Evolutionary conservation across 2,797 vertebrate genomes (phyloP).

Genomic region (Tadarida brasiliensis): DNA sequence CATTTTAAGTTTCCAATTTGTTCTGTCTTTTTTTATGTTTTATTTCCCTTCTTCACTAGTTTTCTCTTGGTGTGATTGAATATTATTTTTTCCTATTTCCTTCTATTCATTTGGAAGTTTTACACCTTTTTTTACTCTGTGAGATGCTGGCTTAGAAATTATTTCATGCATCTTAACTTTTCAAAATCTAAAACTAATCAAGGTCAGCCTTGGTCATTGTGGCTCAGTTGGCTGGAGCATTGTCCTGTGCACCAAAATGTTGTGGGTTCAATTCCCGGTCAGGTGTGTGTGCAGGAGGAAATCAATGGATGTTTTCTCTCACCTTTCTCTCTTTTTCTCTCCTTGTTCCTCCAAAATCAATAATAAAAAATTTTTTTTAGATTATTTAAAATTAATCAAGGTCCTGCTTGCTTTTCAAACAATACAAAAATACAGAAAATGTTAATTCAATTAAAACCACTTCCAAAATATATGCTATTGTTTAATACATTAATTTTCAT

Average conservation of each 20-base stretch:
- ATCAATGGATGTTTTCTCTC: neutral
- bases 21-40: neutral
- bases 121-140: neutral
- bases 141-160: neutral
- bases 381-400: neutral
- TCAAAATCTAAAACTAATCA: constrained; percentile 13
- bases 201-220: neutral
- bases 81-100: neutral
- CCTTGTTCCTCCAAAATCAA: neutral
- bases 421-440: neutral
- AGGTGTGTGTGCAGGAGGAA: neutral
- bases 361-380: neutral
- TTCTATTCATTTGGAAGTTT: neutral
- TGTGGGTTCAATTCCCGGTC: neutral
- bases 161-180: neutral
- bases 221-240: neutral
- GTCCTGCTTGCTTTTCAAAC: neutral
- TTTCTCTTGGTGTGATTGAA: neutral
- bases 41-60: neutral
- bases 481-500: neutral
- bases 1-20: neutral
- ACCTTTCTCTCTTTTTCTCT: neutral
- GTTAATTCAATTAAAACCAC: neutral
- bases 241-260: neutral
- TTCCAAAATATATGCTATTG: neutral